Conservation (phyloP, 2,797 vertebrate genomes). For the Sebastes kiyomatsui region DNA sequence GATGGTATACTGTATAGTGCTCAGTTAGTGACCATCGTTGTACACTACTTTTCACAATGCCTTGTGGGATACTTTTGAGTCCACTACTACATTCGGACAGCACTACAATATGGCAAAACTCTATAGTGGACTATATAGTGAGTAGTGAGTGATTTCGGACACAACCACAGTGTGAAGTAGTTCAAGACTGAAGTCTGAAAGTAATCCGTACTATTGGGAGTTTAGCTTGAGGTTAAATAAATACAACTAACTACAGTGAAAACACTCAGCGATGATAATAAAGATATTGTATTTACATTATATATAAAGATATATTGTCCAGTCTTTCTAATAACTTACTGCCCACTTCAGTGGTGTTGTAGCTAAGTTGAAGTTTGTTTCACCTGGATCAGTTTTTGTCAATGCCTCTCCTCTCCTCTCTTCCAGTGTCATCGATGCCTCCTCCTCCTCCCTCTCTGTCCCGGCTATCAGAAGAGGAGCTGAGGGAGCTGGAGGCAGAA, state of each 20-base stretch:
- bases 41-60: too few relatives aligned
- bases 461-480: constrained; percentile 90
- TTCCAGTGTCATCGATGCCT: constrained; percentile 92
- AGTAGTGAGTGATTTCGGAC: too few relatives aligned
- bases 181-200: background rate
- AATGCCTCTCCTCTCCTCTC: background rate
- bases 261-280: too few relatives aligned
- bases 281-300: too few relatives aligned
- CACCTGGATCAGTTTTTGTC: background rate
- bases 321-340: background rate
- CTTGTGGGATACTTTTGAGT: too few relatives aligned
- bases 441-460: constrained; percentile 91
- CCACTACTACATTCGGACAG: too few relatives aligned
- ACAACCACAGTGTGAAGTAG: too few relatives aligned
- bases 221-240: background rate
- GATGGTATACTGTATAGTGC: too few relatives aligned
- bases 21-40: too few relatives aligned
- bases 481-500: constrained; percentile 91
- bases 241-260: background rate
- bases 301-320: too few relatives aligned
- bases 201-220: background rate
- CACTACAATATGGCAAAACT: too few relatives aligned
- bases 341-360: background rate
- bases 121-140: too few relatives aligned
- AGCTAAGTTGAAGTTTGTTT: background rate